Base-by-base conservation (phyloP, 2,113 vertebrate genomes). In the Nanorana parkeri region DNA sequence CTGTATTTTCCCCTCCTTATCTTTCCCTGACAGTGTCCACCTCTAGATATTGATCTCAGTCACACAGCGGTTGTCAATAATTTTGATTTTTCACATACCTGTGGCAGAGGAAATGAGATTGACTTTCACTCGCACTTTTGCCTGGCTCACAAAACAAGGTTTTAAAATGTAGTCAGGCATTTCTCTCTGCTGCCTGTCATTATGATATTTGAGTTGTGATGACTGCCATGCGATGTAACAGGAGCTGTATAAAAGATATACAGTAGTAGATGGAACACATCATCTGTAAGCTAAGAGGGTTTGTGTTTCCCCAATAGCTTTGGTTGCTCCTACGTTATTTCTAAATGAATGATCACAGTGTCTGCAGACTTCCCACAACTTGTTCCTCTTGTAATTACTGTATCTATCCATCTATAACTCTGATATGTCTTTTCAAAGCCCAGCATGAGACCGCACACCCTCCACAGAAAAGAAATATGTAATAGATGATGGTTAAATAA, bases 321-420 rank as follows among this genome's bases (percentile, higher is more conserved):
- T 75, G 56, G 11, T 61, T 55, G 72, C 28, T 36, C 55, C 19
- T 41, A 24, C 13, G 17, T 77, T 63, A 77, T 63, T 63, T 63
- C 24, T 23, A 77, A 41, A 65, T 77, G 61, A 64, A 66, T 77
- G 60, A 77, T 77, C 61, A 77, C 32, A 66, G 54, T 24, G 61
- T 77, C 60, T 65, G 36, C 75, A 52, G 60, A 23, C 28, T 77
- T 77, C 74, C 60, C 74, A 64, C 41, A 58, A 77, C 74, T 77
- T 51, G 60, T 66, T 65, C 61, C 23, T 51, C 61, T 75, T 65
- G 41, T 54, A 77, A 77, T 77, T 77, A 77, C 60, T 66, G 24
- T 66, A 77, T 52, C 75, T 64, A 65, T 77, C 75, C 61, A 65
- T 78, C 64, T 68, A 47, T 68, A 19, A 58, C 20, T 54, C 55